phyloP scores from a whole-genome alignment of 2,888 invertebrate species.

The Tromatobia lineatoria region DNA sequence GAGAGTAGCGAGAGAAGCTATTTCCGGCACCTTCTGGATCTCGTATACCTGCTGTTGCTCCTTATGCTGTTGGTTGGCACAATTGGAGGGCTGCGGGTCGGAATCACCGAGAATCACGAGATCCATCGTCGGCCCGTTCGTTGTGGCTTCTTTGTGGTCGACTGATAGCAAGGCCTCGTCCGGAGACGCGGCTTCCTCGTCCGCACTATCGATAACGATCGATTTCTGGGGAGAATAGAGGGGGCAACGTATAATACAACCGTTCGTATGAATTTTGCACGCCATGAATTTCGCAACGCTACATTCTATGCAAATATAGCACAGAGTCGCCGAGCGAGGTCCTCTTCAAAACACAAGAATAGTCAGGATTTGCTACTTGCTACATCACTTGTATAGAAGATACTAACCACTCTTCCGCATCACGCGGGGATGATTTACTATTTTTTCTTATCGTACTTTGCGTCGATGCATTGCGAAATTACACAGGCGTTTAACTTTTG shows the following conservation, averaged over 20 bases:
- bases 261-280: slow-evolving; percentile 63
- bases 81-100: slow-evolving; percentile 18
- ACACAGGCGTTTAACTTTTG: neutral
- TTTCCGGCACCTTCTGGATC: slow-evolving; percentile 35
- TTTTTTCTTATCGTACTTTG: neutral
- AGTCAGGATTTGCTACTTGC: slow-evolving; percentile 9
- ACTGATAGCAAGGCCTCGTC: slow-evolving; percentile 55
- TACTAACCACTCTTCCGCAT: slow-evolving; percentile 12
- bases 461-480: slow-evolving; percentile 19
- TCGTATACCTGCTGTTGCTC: slow-evolving; percentile 32
- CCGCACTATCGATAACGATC: slow-evolving; percentile 69
- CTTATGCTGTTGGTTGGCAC: neutral
- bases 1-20: neutral
- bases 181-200: slow-evolving; percentile 58
- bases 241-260: slow-evolving; percentile 45
- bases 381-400: slow-evolving; percentile 16
- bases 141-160: slow-evolving; percentile 56
- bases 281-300: slow-evolving; percentile 80
- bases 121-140: slow-evolving; percentile 33
- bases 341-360: neutral
- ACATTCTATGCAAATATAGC: slow-evolving; percentile 82
- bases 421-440: slow-evolving; percentile 25
- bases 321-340: slow-evolving; percentile 33
- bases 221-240: slow-evolving; percentile 75
- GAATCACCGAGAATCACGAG: slow-evolving; percentile 18